These are phyloP conservation scores for Theodoxus fluviatilis DNA, from an alignment of 2,888 invertebrate genomes.

Conservation along the genomic window DNA sequence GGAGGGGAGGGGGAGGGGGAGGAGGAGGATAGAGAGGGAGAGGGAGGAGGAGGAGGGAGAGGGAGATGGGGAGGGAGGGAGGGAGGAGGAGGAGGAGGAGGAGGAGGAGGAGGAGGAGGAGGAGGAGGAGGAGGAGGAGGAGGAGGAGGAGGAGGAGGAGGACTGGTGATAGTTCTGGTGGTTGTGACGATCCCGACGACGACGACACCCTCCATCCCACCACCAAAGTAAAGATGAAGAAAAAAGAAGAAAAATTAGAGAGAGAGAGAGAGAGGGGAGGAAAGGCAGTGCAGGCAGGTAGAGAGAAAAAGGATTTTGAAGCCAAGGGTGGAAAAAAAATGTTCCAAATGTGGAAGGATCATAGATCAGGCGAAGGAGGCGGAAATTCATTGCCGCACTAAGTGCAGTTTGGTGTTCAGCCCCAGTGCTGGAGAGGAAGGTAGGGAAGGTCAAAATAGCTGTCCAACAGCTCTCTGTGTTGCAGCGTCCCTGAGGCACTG, in stretches of 20 bases:
- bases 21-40: neutral
- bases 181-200: too few species aligned
- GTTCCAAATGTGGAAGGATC: too few species aligned
- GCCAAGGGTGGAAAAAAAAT: too few species aligned
- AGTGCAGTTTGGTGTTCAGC: too few species aligned
- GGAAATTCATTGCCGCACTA: too few species aligned
- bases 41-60: neutral
- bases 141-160: neutral
- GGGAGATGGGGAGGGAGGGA: conserved; percentile 10
- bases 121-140: conserved; percentile 16
- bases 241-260: neutral
- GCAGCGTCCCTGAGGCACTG: too few species aligned
- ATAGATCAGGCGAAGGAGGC: too few species aligned
- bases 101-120: conserved; percentile 25
- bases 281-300: neutral
- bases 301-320: neutral
- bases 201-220: too few species aligned
- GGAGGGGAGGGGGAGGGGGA: neutral
- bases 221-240: conserved; percentile 12
- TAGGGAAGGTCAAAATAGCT: too few species aligned
- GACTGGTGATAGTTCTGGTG: too few species aligned
- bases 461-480: too few species aligned
- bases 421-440: too few species aligned
- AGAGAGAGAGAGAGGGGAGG: neutral
- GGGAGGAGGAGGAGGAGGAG: conserved; percentile 6